Evolutionary conservation across 1,140 invertebrate species (phyloP), one percentile per base, ranked within the genome.

Genomic region (Plodia interpunctella): DNA sequence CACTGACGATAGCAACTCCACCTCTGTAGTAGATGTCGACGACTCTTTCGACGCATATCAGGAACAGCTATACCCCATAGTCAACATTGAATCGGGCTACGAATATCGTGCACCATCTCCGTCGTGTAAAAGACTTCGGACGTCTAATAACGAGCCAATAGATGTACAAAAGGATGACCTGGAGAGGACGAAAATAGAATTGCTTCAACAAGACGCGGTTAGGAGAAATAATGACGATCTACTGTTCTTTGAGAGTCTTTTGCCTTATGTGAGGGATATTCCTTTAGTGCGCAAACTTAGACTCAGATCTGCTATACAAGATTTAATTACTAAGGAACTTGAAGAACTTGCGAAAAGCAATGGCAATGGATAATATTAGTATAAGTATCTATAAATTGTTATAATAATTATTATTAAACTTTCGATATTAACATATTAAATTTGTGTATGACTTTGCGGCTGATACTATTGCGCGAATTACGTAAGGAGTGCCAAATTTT

Each of bases 301-400:
- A 35, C 38, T 67, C 1, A 54, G 65, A 38, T 64, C 62, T 21
- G 61, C 58, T 17, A 68, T 68, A 28, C 65, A 68, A 56, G 65
- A 68, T 50, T 38, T 64, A 13, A 62, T 68, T 25, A 58, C 55
- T 5, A 49, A 18, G 21, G 60, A 66, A 52, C 25, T 62, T 10
- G 60, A 44, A 44, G 38, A 44, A n/a, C 38, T 44, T 44, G 38
- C 13, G n/a, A 0, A 44, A 44, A 44, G 6, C 10, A 44, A 44
- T 15, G 9, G 10, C 38, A 6, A 44, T 3, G 38, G 9, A 15
- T 44, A 44, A 44, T 15, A n/a, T 9, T 32, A 32, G 10, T 1
- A 28, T 32, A 32, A 9, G 4, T 32, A 11, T 32, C 4, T 32
- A 32, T 10, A 15, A 44, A 44, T n/a, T n/a, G n/a, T n/a, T n/a